Conservation (phyloP, 2,888 invertebrate species). For the Monochamus alternatus region DNA sequence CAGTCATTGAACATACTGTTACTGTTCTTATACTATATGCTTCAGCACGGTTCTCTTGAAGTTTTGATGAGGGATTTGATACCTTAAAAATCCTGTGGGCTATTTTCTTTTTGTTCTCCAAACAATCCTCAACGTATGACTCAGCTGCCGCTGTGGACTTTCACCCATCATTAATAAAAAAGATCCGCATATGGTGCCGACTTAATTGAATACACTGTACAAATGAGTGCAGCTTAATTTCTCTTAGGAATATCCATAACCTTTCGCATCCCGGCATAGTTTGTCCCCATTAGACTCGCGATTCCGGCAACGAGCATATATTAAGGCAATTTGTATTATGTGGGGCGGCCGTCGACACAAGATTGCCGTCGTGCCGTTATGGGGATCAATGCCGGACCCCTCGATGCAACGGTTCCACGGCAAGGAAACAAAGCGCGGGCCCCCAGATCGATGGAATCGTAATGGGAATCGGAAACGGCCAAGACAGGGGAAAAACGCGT, state of each 20-base stretch:
- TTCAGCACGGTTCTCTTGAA: no score
- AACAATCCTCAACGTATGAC: no score
- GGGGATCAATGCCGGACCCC: constrained; percentile 4
- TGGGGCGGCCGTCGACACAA: constrained; percentile 9
- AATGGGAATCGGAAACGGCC: constrained; percentile 23
- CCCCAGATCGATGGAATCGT: constrained; percentile 32
- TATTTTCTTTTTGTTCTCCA: no score
- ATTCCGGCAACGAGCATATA: neutral
- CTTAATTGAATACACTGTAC: neutral
- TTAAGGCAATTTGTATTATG: constrained; percentile 15
- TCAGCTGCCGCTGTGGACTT: no score
- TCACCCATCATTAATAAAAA: no score
- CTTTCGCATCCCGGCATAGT: constrained; percentile 8
- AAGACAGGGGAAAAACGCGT: constrained; percentile 36
- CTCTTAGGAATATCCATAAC: neutral
- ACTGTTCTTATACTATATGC: no score
- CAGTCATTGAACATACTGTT: no score
- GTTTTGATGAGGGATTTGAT: no score
- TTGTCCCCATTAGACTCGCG: neutral
- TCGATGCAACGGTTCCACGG: neutral
- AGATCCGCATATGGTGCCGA: no score
- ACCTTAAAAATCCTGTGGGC: no score
- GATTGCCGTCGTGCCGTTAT: constrained; percentile 15
- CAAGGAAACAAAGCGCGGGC: constrained; percentile 16
- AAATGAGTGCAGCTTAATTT: neutral